phyloP scores from a whole-genome alignment of 2,113 vertebrate genomes.

The Origma solitaria region DNA sequence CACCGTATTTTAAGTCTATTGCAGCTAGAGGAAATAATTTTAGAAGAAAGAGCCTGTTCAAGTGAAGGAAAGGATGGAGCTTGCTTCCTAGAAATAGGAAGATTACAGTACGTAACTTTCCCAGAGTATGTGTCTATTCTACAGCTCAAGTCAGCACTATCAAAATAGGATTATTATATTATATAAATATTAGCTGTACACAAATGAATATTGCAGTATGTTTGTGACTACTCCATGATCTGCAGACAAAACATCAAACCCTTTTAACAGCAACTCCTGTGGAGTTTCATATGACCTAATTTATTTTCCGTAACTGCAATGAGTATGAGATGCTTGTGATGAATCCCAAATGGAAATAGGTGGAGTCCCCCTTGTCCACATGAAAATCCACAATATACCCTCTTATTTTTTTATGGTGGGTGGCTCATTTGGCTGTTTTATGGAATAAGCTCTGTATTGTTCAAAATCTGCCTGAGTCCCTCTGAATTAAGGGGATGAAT shows the following conservation, averaged over 20 bases:
- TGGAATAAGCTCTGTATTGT: not conserved
- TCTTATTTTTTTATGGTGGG: not conserved
- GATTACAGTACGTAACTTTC: not conserved
- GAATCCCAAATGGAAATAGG: conserved; percentile 16
- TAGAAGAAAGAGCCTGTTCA: not conserved
- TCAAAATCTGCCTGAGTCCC: not conserved
- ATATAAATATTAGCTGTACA: not conserved
- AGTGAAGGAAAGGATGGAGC: not conserved
- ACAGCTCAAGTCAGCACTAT: not conserved
- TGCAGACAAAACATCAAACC: not conserved
- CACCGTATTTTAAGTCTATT: not conserved
- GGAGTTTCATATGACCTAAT: not conserved
- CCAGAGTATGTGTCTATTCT: not conserved
- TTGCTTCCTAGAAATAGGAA: not conserved
- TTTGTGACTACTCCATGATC: not conserved
- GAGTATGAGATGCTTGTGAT: not conserved
- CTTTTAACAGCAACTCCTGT: not conserved
- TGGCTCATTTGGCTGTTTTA: not conserved
- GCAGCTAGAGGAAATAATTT: not conserved
- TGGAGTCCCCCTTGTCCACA: not conserved
- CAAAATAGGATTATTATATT: not conserved
- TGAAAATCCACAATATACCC: not conserved
- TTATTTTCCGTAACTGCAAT: not conserved
- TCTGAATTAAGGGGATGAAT: not conserved
- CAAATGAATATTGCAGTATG: not conserved